Evolutionary conservation across 1,140 invertebrate genomes (phyloP).

Genomic region (Ostrea denselamellosa): DNA sequence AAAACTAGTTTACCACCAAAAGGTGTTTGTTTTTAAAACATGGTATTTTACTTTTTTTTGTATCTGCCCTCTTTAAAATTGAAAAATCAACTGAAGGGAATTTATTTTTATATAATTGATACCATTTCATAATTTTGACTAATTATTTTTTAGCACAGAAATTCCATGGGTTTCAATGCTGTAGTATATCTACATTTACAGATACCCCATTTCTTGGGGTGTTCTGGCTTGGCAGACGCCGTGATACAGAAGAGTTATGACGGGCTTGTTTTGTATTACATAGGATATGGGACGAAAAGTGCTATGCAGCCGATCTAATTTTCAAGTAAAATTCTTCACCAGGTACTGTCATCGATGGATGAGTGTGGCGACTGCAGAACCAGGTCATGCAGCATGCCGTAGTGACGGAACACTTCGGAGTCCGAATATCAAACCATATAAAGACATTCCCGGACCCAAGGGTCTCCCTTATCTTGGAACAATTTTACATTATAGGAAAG

Average conservation of each 20-base stretch:
- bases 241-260: neutral
- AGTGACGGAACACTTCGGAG: neutral
- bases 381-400: neutral
- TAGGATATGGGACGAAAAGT: neutral
- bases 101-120: too few species aligned
- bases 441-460: slow-evolving; percentile 73
- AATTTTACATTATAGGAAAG: slow-evolving; percentile 68
- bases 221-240: slow-evolving; percentile 1
- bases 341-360: neutral
- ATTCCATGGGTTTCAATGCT: too few species aligned
- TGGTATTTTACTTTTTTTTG: too few species aligned
- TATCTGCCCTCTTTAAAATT: too few species aligned
- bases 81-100: too few species aligned
- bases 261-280: neutral
- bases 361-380: neutral
- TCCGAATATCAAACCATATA: slow-evolving; percentile 64
- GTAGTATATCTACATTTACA: neutral
- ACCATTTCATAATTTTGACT: too few species aligned
- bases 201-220: neutral
- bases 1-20: too few species aligned
- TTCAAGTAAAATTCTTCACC: neutral
- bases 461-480: slow-evolving; percentile 73
- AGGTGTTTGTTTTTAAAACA: too few species aligned
- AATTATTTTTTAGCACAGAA: too few species aligned
- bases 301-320: neutral